Conservation (phyloP, 1,140 invertebrate species). For the Papilio xuthus region DNA sequence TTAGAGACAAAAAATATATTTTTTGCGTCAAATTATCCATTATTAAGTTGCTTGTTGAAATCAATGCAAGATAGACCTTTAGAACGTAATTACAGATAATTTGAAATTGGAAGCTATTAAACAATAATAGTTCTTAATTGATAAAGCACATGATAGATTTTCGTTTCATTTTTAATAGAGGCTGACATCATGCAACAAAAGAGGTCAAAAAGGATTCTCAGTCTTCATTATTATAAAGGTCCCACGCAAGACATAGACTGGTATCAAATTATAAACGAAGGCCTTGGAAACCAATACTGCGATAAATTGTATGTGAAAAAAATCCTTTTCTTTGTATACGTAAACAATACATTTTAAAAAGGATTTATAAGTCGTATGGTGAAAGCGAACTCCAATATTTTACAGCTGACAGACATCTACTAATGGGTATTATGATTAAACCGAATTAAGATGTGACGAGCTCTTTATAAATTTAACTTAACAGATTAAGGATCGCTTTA, state of each 20-base stretch:
- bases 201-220: conserved; percentile 7
- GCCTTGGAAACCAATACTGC: background rate
- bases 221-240: background rate
- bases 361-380: background rate
- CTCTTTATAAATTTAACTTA: background rate
- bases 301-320: background rate
- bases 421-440: background rate
- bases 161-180: conserved; percentile 4
- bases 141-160: background rate
- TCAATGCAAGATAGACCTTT: background rate
- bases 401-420: background rate
- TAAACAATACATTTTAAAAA: background rate
- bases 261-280: conserved; percentile 12
- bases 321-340: conserved; percentile 2
- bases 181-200: conserved; percentile 17
- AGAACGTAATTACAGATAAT: background rate
- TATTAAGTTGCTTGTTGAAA: background rate
- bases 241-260: conserved; percentile 2
- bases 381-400: background rate
- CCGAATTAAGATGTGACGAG: background rate
- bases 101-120: background rate
- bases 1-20: background rate
- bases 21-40: background rate
- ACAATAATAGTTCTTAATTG: background rate
- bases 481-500: background rate